phyloP scores from a whole-genome alignment of 2,113 vertebrate species.

The Phyllostomus discolor region DNA sequence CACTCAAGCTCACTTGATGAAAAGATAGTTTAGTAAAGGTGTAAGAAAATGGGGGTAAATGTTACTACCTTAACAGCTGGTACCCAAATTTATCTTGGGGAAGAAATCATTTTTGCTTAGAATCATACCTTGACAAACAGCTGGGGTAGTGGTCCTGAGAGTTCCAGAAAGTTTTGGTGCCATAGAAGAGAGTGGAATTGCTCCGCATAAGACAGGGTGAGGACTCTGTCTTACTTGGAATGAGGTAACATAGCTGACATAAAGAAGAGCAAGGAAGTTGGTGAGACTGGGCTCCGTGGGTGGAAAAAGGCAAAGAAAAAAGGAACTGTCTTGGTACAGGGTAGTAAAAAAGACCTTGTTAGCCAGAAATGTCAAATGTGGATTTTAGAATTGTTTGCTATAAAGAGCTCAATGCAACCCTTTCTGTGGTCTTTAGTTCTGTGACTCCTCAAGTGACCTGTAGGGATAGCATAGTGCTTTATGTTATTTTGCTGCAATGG shows the following conservation, averaged over 20 bases:
- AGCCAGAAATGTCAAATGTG: neutral
- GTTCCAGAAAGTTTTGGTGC: neutral
- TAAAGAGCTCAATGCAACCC: neutral
- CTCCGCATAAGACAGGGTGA: neutral
- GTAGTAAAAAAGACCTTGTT: neutral
- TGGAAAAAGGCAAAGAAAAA: neutral
- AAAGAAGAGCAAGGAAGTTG: neutral
- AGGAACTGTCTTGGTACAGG: neutral
- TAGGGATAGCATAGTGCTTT: neutral
- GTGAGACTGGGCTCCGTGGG: neutral
- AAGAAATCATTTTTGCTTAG: neutral
- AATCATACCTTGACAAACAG: neutral
- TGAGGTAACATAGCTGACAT: neutral
- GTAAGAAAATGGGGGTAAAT: neutral
- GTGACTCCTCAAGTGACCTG: neutral
- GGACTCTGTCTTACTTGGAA: neutral
- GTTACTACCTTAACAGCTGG: neutral
- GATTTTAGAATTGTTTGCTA: constrained; percentile 72
- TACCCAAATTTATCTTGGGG: neutral
- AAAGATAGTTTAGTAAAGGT: neutral
- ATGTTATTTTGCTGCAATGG: neutral
- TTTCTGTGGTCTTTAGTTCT: neutral
- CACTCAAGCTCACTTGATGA: neutral
- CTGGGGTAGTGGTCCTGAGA: neutral
- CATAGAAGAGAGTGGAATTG: neutral